These are phyloP conservation scores for Silurus meridionalis DNA, from an alignment of 2,113 vertebrate species.

Conservation along the genomic window DNA sequence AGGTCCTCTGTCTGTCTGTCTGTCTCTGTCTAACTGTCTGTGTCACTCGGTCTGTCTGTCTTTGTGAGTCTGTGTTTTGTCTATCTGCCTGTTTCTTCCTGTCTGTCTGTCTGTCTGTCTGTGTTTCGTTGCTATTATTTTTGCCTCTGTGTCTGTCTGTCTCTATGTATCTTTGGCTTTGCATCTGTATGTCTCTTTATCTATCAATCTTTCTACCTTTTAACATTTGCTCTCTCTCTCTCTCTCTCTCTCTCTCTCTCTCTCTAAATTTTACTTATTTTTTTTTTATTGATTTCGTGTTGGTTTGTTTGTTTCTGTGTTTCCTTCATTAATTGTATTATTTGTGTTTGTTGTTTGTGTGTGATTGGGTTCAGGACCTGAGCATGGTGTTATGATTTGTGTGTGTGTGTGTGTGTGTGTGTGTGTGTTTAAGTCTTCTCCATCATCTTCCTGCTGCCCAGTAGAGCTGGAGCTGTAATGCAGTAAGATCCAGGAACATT, in stretches of 20 bases:
- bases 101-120: not conserved
- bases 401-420: not conserved
- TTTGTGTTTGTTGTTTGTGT: not conserved
- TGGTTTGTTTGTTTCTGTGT: not conserved
- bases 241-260: not conserved
- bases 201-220: not conserved
- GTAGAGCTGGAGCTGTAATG: not conserved
- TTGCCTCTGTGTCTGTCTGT: not conserved
- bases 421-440: not conserved
- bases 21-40: not conserved
- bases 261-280: too few relatives aligned
- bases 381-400: not conserved
- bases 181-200: not conserved
- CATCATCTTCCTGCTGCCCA: not conserved
- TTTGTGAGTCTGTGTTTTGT: not conserved
- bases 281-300: not conserved
- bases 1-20: not conserved
- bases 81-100: not conserved
- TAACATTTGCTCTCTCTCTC: not conserved
- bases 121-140: too few relatives aligned
- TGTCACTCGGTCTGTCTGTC: not conserved
- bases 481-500: not conserved
- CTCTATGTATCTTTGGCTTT: too few relatives aligned
- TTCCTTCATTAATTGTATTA: not conserved
- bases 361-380: not conserved